Conservation (phyloP, 2,113 vertebrate genomes). For the Psilopogon haemacephalus region DNA sequence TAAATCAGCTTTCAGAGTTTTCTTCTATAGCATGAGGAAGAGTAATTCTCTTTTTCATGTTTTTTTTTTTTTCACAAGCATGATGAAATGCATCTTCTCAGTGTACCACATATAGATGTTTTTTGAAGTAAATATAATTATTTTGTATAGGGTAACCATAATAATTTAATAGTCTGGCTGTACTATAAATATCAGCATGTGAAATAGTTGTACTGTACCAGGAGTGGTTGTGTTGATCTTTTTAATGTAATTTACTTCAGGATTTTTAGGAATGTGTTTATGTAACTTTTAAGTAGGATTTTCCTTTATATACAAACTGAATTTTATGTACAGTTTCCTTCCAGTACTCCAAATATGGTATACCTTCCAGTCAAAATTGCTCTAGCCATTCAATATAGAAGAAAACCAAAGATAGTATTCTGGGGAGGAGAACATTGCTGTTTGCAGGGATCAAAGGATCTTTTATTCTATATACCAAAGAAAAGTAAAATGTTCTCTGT, state of each 20-base stretch:
- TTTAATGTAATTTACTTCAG: not conserved
- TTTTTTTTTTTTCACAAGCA: not conserved
- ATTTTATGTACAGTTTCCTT: not conserved
- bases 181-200: not conserved
- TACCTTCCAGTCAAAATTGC: not conserved
- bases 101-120: not conserved
- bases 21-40: not conserved
- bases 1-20: accelerated
- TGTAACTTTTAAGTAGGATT: not conserved
- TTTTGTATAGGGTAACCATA: not conserved
- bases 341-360: not conserved
- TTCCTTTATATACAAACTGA: not conserved
- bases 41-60: not conserved
- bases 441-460: not conserved
- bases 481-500: not conserved
- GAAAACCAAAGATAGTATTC: not conserved
- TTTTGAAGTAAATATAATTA: not conserved
- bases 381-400: not conserved
- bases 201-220: not conserved
- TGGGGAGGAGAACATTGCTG: not conserved
- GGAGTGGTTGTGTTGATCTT: not conserved
- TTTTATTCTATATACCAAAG: not conserved
- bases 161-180: not conserved
- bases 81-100: not conserved
- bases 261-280: not conserved